Evolutionary conservation across 2,113 vertebrate species (phyloP).

Genomic region (Odocoileus hemionus): DNA sequence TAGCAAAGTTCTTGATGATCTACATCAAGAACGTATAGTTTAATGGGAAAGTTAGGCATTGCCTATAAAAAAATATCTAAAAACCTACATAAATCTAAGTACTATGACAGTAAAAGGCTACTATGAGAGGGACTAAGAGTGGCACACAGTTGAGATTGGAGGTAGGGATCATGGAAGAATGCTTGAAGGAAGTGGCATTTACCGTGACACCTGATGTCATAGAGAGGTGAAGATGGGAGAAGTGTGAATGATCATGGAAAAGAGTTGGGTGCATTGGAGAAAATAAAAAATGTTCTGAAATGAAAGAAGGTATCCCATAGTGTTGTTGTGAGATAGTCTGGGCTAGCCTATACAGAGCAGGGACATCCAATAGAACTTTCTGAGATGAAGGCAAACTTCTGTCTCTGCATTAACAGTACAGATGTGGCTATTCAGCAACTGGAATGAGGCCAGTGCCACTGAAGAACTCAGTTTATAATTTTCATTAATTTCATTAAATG

Average conservation of each 20-base stretch:
- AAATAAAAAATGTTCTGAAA: neutral
- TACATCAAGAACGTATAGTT: neutral
- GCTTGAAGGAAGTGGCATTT: neutral
- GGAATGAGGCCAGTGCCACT: neutral
- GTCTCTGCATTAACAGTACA: neutral
- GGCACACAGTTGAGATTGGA: neutral
- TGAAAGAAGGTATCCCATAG: neutral
- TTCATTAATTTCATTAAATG: neutral
- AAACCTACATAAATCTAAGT: neutral
- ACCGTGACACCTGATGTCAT: neutral
- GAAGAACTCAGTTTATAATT: neutral
- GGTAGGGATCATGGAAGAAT: neutral
- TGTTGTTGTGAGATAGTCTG: neutral
- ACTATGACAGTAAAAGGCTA: neutral
- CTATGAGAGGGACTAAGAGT: neutral
- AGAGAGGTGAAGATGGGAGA: neutral
- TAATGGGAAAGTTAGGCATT: neutral
- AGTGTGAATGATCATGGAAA: neutral
- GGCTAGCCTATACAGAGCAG: neutral
- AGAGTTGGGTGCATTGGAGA: neutral
- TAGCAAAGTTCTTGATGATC: no score
- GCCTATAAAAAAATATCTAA: neutral
- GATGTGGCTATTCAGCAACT: neutral
- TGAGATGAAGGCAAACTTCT: neutral
- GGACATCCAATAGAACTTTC: rapidly evolving